Percentiles rank a stretch among this genome's conserved stretches.
These are phyloP conservation scores for Amblyopsis rosae DNA, from an alignment of 2,113 vertebrate species.

Conservation along the genomic window DNA sequence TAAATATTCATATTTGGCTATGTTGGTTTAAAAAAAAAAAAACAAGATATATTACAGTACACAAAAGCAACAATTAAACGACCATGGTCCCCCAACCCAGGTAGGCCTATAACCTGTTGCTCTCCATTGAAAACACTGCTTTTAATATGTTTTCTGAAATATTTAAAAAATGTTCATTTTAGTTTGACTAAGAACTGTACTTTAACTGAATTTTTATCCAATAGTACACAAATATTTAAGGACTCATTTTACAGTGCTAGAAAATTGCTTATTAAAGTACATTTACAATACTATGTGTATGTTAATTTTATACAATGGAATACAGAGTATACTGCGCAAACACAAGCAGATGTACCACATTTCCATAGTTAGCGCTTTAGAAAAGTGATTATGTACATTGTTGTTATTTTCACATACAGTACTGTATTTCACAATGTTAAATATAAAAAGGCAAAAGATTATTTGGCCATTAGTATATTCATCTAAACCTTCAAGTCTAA, in stretches of 20 bases:
- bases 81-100: neutral
- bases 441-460: neutral
- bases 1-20: constrained; percentile 5
- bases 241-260: neutral
- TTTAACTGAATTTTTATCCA: no score
- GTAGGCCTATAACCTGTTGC: no score
- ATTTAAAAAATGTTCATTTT: no score
- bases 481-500: neutral
- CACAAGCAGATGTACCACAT: neutral
- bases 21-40: constrained; percentile 3
- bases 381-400: neutral
- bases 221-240: neutral
- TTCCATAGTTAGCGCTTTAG: neutral
- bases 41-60: neutral
- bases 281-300: neutral
- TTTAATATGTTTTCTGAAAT: no score
- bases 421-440: neutral
- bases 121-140: no score
- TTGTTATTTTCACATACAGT: neutral
- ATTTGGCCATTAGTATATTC: neutral
- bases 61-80: constrained; percentile 23
- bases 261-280: neutral
- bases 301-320: neutral
- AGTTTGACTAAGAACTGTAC: no score
- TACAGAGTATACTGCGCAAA: neutral